Evolutionary conservation across 2,888 invertebrate species (phyloP).

Genomic region (Cremastobaeus sp.): DNA sequence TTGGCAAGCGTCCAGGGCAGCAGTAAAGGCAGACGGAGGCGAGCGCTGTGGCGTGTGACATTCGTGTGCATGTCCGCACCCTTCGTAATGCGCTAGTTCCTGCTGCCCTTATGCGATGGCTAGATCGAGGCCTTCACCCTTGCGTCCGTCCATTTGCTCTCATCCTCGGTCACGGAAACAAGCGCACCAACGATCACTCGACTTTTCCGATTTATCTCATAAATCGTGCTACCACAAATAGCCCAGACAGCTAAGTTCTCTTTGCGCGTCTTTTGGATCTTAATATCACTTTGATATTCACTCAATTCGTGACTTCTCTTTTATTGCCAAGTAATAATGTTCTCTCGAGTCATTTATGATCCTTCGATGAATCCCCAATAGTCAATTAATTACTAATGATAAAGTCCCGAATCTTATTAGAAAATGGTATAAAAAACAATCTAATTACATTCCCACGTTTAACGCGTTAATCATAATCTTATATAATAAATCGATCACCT

Average conservation of each 20-base stretch:
- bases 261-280: slow-evolving; percentile 26
- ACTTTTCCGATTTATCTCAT: slow-evolving; percentile 68
- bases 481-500: slow-evolving; percentile 38
- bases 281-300: too few relatives aligned
- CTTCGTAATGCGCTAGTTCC: slow-evolving; percentile 63
- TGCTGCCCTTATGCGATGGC: slow-evolving; percentile 46
- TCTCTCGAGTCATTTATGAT: too few relatives aligned
- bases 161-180: slow-evolving; percentile 40
- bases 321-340: too few relatives aligned
- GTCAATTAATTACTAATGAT: too few relatives aligned
- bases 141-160: slow-evolving; percentile 53
- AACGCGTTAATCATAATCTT: too few relatives aligned
- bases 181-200: slow-evolving; percentile 56
- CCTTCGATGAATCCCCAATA: too few relatives aligned
- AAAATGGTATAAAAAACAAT: too few relatives aligned
- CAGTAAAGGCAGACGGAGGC: slow-evolving; percentile 25
- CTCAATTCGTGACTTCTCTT: too few relatives aligned
- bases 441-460: too few relatives aligned
- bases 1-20: slow-evolving; percentile 71
- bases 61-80: slow-evolving; percentile 57
- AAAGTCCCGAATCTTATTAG: too few relatives aligned
- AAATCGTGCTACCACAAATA: slow-evolving; percentile 69
- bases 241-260: slow-evolving; percentile 69
- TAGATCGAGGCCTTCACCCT: slow-evolving; percentile 51
- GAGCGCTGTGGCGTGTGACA: slow-evolving; percentile 63